These are phyloP conservation scores for Leiothrix lutea DNA, from an alignment of 2,113 vertebrate species.

Conservation along the genomic window DNA sequence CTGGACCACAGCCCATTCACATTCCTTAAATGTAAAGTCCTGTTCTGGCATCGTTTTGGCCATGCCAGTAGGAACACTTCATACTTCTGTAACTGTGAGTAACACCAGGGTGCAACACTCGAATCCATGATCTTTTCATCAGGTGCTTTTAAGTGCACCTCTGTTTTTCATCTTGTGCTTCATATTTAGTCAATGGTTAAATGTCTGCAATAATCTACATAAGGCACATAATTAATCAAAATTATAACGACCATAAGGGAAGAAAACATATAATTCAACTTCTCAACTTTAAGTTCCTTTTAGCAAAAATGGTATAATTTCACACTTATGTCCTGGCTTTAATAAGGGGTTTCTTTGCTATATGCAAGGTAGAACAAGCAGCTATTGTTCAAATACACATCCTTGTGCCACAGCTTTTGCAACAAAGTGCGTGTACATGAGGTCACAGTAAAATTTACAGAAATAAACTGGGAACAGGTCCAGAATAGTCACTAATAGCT, in stretches of 20 bases:
- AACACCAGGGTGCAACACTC: neutral
- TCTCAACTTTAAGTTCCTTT: neutral
- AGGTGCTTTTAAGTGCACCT: neutral
- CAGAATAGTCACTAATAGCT: neutral
- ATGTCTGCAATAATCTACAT: neutral
- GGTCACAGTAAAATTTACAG: neutral
- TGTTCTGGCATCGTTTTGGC: neutral
- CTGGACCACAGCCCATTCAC: fast-evolving
- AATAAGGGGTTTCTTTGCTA: neutral
- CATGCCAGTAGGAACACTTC: neutral
- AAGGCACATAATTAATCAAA: neutral
- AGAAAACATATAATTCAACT: neutral
- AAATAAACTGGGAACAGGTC: neutral
- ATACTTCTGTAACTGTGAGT: neutral
- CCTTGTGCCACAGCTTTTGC: neutral
- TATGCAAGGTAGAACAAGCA: neutral
- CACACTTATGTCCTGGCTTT: neutral
- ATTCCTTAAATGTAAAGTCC: neutral
- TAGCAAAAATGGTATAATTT: neutral
- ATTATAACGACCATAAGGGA: neutral
- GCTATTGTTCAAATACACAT: neutral
- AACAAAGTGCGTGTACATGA: neutral
- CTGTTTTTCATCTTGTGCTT: neutral
- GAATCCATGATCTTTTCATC: neutral
- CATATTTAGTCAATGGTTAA: neutral